Evolutionary conservation across 2,888 invertebrate species (phyloP).

Genomic region (Spialia ferax): DNA sequence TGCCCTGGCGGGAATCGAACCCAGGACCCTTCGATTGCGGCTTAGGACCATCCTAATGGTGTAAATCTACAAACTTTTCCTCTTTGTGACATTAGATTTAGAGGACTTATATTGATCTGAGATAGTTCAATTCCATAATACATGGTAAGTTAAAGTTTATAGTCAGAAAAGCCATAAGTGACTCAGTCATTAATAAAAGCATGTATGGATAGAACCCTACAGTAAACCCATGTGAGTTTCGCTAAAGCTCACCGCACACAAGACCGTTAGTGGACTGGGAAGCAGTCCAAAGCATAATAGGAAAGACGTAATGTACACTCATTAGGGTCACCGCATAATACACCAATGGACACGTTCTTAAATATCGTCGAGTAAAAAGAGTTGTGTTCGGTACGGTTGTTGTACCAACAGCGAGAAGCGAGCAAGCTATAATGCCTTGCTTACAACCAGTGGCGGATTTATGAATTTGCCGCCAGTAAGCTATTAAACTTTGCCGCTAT

Average conservation of each 20-base stretch:
- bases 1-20: too few species aligned
- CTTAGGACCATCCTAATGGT: too few species aligned
- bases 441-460: too few species aligned
- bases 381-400: neutral
- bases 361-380: conserved; percentile 34
- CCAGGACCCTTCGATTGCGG: too few species aligned
- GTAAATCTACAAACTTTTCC: too few species aligned
- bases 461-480: too few species aligned
- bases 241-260: conserved; percentile 28
- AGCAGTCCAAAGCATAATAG: conserved; percentile 34
- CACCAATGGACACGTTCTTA: conserved; percentile 38
- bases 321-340: conserved; percentile 40
- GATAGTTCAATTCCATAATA: too few species aligned
- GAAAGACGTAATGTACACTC: conserved; percentile 39
- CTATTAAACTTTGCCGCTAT: too few species aligned
- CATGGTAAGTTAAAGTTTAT: too few species aligned
- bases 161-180: too few species aligned
- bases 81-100: too few species aligned
- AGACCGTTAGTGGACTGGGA: conserved; percentile 31
- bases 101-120: too few species aligned
- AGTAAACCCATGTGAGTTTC: conserved; percentile 3
- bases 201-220: neutral
- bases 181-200: neutral
- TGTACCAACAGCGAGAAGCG: neutral
- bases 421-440: neutral